These are phyloP conservation scores for Mythimna pallens DNA, from an alignment of 2,888 invertebrate genomes.

Conservation along the genomic window DNA sequence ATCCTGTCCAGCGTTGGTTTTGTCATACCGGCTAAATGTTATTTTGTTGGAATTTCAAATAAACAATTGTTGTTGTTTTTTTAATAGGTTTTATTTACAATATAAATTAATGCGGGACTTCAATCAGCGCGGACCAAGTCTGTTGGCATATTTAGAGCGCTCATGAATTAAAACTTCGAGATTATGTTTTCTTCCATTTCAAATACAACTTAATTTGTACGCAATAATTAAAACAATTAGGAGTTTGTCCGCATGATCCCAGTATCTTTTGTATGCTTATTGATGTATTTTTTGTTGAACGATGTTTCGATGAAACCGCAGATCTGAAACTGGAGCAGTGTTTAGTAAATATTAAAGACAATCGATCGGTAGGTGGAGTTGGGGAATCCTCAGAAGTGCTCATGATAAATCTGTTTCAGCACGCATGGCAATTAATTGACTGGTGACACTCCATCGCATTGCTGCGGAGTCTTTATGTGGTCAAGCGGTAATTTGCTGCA, in stretches of 20 bases:
- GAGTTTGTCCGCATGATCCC: slow-evolving; percentile 57
- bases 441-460: slow-evolving; percentile 69
- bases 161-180: slow-evolving; percentile 85
- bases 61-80: slow-evolving; percentile 86
- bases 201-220: slow-evolving; percentile 87
- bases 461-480: slow-evolving; percentile 74
- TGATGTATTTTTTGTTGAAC: slow-evolving; percentile 47
- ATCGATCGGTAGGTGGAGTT: slow-evolving; percentile 60
- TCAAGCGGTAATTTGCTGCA: slow-evolving; percentile 79
- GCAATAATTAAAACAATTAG: slow-evolving; percentile 84
- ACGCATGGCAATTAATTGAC: slow-evolving; percentile 85
- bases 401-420: slow-evolving; percentile 84
- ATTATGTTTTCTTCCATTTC: slow-evolving; percentile 79
- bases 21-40: slow-evolving; percentile 90
- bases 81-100: slow-evolving; percentile 80
- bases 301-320: slow-evolving; percentile 8
- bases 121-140: slow-evolving; percentile 82
- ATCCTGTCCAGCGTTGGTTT: slow-evolving; percentile 88
- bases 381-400: slow-evolving; percentile 82
- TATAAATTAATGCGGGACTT: slow-evolving; percentile 84
- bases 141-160: slow-evolving; percentile 80
- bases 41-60: slow-evolving; percentile 90
- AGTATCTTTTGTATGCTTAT: slow-evolving; percentile 62
- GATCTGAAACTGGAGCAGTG: slow-evolving; percentile 63
- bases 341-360: slow-evolving; percentile 50